These are phyloP conservation scores for Notodonta dromedarius DNA, from an alignment of 2,888 invertebrate species.

Conservation along the genomic window DNA sequence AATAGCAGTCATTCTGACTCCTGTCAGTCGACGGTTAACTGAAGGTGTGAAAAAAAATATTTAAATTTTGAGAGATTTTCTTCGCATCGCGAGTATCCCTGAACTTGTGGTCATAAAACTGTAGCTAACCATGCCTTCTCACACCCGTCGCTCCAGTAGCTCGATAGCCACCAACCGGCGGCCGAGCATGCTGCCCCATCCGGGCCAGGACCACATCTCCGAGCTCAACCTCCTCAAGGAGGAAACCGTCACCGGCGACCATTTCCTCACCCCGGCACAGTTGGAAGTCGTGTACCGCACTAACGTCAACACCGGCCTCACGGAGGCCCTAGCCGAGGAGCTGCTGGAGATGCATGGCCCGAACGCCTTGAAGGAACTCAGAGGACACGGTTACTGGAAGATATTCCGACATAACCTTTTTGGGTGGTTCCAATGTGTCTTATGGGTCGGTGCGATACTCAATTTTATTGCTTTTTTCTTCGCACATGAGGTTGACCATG, in stretches of 20 bases:
- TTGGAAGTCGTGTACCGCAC: constrained; percentile 75
- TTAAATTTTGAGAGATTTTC: background rate
- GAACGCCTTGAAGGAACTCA: constrained; percentile 85
- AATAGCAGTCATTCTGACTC: too few species aligned
- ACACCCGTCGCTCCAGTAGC: constrained; percentile 46
- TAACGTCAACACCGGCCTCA: constrained; percentile 78
- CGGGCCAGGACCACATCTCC: constrained; percentile 34
- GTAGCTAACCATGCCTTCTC: constrained; percentile 48
- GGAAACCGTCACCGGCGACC: constrained; percentile 72
- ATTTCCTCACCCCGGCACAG: constrained; percentile 71
- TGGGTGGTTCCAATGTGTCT: constrained; percentile 88
- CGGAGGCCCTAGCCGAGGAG: constrained; percentile 78
- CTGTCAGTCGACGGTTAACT: too few species aligned
- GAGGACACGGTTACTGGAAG: constrained; percentile 85
- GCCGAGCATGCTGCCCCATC: constrained; percentile 38
- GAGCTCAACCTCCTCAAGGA: constrained; percentile 65
- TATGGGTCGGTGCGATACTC: constrained; percentile 87
- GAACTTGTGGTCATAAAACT: background rate
- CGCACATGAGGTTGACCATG: constrained; percentile 24
- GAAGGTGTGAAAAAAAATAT: too few species aligned
- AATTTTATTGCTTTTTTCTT: constrained; percentile 84
- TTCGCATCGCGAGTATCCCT: background rate
- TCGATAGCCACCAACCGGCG: constrained; percentile 45
- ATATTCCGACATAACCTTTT: constrained; percentile 87
- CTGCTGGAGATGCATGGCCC: constrained; percentile 83